Base-by-base conservation (phyloP, 2,888 invertebrate species). In the Heteropelma amictum region DNA sequence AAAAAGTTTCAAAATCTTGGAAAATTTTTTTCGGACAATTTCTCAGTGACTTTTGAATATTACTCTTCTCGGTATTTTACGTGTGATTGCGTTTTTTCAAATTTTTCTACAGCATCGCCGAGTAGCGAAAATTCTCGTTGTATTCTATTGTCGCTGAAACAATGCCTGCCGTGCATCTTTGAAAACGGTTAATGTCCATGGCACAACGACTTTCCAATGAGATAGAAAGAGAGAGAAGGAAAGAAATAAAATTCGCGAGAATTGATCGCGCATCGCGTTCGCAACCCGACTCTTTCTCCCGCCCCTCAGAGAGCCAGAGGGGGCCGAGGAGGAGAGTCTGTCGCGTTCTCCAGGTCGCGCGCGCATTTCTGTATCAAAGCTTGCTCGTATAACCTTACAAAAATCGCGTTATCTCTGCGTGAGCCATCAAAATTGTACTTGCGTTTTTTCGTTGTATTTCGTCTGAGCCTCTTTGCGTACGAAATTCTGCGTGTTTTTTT, bases 191-290 rank as follows among this genome's bases (percentile, higher is more conserved):
- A 5, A 38, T 38, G 14, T 2, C 38, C 5, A 38, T 38, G 38
- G 38, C 14, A 14, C n/a, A n/a, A n/a, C n/a, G n/a, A n/a, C n/a
- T n/a, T 2, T 6, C 0, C 14, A 38, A 17, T 28, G 33, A 26
- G 28, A 26, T n/a, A n/a, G 23, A 33, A n/a, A 23, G 14, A 38
- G 5, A n/a, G 54, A 38, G 5, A 14, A 21, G 12, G 54, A 19
- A 75, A 71, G 78, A 82, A 83, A 84, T 83, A 83, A 85, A 83
- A 83, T 83, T 78, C 80, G 79, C 80, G 81, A 83, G 81, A 83
- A 85, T 83, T 84, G 83, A 85, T 85, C 82, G 83, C 80, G 79
- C 82, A 84, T 84, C 80, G 75, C 56, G 56, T 83, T 84, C 80
- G 73, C 63, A 56, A 63, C 56, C 51, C 70, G 60, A 67, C 40